phyloP scores from a whole-genome alignment of 2,797 vertebrate species.

The Parauchenoglanis ngamensis region DNA sequence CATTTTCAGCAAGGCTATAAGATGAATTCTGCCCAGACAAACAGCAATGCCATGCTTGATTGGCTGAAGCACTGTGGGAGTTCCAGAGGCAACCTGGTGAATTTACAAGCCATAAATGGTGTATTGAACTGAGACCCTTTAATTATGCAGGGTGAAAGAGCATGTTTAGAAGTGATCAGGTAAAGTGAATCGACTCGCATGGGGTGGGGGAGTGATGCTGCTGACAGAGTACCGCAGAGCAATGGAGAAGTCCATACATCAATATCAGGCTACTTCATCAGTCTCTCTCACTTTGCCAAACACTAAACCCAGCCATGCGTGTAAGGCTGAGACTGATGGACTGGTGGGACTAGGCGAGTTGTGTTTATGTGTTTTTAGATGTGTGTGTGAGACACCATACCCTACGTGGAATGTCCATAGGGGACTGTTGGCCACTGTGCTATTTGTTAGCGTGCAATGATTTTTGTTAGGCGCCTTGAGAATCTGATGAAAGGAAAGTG shows the following conservation, averaged over 20 bases:
- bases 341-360: slow-evolving; percentile 5
- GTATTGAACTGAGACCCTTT: slow-evolving; percentile 54
- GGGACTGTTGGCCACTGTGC: not conserved
- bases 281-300: slow-evolving; percentile 38
- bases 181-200: slow-evolving; percentile 45
- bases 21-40: not conserved
- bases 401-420: slow-evolving; percentile 3
- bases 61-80: slow-evolving; percentile 33
- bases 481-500: slow-evolving; percentile 6
- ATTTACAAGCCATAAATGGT: slow-evolving; percentile 58
- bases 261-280: slow-evolving; percentile 52
- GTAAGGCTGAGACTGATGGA: slow-evolving; percentile 26
- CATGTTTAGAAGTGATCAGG: slow-evolving; percentile 55
- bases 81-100: slow-evolving; percentile 33
- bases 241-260: slow-evolving; percentile 55
- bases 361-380: slow-evolving; percentile 33
- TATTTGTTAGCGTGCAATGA: slow-evolving; percentile 17
- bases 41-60: not conserved
- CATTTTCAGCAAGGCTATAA: not conserved
- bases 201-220: slow-evolving; percentile 39
- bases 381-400: not conserved
- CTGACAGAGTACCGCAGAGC: slow-evolving; percentile 53
- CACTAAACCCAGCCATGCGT: slow-evolving; percentile 25
- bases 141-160: slow-evolving; percentile 60
- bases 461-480: slow-evolving; percentile 20